These are phyloP conservation scores for Julus scandinavius DNA, from an alignment of 2,888 invertebrate species.

Conservation along the genomic window DNA sequence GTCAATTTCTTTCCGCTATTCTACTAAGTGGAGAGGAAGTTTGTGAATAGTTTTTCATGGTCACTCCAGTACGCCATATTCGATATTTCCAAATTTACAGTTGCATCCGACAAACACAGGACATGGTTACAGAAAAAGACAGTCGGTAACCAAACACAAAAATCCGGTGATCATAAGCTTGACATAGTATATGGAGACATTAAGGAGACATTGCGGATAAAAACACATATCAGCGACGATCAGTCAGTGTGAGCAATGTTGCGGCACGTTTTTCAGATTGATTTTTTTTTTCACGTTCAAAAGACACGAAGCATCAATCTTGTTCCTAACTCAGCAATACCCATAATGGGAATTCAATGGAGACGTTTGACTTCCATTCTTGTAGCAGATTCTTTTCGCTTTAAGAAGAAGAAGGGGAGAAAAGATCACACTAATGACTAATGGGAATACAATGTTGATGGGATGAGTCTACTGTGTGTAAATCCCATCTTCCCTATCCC, in stretches of 20 bases:
- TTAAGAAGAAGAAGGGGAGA: not conserved
- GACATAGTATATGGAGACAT: not conserved
- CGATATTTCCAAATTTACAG: not conserved
- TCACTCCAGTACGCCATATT: not conserved
- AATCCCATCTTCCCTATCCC: not conserved
- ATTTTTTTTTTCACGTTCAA: not conserved
- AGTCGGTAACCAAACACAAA: not conserved
- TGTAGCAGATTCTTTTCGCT: not conserved
- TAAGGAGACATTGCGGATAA: not conserved
- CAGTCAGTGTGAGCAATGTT: not conserved
- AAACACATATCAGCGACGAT: not conserved
- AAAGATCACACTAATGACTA: not conserved
- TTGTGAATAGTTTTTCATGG: no score
- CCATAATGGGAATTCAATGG: not conserved
- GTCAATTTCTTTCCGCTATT: no score
- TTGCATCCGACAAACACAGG: no score
- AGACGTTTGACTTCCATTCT: not conserved
- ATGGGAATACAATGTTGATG: not conserved
- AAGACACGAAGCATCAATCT: not conserved
- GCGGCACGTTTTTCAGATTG: not conserved
- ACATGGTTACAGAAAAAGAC: not conserved
- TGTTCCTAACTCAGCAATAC: not conserved
- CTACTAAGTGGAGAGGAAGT: no score
- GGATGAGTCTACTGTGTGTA: not conserved
- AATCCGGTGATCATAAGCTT: not conserved